Base-by-base conservation (phyloP, 2,888 invertebrate species). In the Drosophila anceps region DNA sequence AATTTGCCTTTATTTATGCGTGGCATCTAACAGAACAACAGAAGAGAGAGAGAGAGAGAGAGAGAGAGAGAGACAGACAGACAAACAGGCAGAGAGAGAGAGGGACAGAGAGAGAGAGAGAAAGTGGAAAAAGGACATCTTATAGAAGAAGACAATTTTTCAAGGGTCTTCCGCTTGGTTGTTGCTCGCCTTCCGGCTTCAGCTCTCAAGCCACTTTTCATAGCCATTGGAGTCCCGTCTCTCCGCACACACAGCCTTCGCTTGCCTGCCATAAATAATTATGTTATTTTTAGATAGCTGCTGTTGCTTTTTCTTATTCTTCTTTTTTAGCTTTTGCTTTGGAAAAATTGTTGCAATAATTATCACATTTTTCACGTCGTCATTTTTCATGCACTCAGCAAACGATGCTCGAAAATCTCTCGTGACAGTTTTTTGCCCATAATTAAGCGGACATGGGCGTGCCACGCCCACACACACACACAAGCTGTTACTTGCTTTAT, bases 1-100 rank as follows among this genome's bases (percentile, higher is more conserved):
- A 82, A 88, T 81, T 86, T 81, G 85, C 67, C 71, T 63, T 85
- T 84, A 84, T 79, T 84, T 82, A 87, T 75, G 88, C 74, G 72
- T 58, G 66, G 76, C 82, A 20, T 51, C 69, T 69, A 61, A 54
- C 35, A 55, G 43, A 58, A 51, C 53, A 53, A 53, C 24, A 48
- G 33, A 29, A 1, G 20, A 35, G 58, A 27, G n/a, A 3, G 10
- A 7, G 5, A 37, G 8, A n/a, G 24, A 4, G 24, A 1, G 9
- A 55, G 12, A 12, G 29, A 48, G 9, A 6, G 12, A 58, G 29
- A 35, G 43, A 20, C 15, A 8, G 24, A 15, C 24, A 13, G 1
- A n/a, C 24, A 27, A 27, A 4, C 20, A 24, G 58, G 37, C 1
- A 8, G 20, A 1, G 12, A 24, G 24, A n/a, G 24, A 4, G 27